Evolutionary conservation across 2,797 vertebrate genomes (phyloP).

Genomic region (Pipistrellus pygmaeus): DNA sequence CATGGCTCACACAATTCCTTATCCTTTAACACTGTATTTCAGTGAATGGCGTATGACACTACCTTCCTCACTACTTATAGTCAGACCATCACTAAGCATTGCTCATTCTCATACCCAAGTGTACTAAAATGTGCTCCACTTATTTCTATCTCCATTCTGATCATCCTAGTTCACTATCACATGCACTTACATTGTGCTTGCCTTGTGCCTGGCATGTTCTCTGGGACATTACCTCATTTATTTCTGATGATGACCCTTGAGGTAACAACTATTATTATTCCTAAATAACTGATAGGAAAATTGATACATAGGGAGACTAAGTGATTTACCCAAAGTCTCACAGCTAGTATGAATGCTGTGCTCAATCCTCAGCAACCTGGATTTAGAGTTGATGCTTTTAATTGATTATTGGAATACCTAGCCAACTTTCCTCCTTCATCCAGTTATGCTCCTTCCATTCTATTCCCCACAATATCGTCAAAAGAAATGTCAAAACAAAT

Average conservation of each 20-base stretch:
- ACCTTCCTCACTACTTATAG: rapidly evolving
- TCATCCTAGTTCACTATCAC: not conserved
- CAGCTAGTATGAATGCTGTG: not conserved
- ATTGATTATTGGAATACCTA: not conserved
- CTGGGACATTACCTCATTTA: not conserved
- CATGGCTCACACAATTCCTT: not conserved
- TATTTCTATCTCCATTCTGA: not conserved
- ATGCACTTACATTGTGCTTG: not conserved
- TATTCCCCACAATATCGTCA: not conserved
- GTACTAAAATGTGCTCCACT: not conserved
- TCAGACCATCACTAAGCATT: not conserved
- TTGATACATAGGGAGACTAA: not conserved
- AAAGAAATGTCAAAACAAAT: not conserved
- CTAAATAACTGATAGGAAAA: not conserved
- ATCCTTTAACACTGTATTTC: not conserved
- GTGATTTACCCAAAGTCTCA: not conserved
- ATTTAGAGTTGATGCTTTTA: not conserved
- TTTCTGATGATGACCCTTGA: not conserved
- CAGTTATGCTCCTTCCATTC: not conserved
- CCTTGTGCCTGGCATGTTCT: not conserved
- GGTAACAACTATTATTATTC: not conserved
- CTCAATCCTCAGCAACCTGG: not conserved
- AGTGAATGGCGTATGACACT: not conserved
- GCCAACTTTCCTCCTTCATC: not conserved
- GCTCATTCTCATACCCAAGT: not conserved